A percentile compares a stretch with the other conserved stretches of the same genome.
Conservation (phyloP, 1,140 invertebrate species). For the Chymomyza costata region DNA sequence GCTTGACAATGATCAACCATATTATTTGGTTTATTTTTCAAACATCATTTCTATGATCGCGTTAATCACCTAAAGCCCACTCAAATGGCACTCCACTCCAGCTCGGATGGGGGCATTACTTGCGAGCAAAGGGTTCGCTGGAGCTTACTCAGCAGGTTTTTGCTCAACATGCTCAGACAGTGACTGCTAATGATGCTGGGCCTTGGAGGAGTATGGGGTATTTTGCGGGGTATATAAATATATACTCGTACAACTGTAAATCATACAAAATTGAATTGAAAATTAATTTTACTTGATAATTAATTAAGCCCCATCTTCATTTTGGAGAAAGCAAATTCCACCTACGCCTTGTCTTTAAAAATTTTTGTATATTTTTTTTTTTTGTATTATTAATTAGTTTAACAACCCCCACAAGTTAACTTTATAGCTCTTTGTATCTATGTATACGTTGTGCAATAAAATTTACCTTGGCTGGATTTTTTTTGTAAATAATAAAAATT, state of each 20-base stretch:
- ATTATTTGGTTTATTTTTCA: conserved; percentile 15
- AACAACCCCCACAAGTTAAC: conserved; percentile 39
- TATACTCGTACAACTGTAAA: conserved; percentile 30
- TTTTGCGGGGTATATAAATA: conserved; percentile 63
- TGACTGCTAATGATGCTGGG: background rate
- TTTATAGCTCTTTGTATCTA: background rate
- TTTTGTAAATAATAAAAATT: conserved; percentile 28
- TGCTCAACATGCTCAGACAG: background rate
- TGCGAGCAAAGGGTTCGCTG: conserved; percentile 34
- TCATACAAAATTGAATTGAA: conserved; percentile 62
- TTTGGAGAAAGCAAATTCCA: conserved; percentile 59
- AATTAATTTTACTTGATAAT: conserved; percentile 68
- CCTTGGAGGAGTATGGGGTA: background rate
- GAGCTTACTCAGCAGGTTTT: conserved; percentile 68
- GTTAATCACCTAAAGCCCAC: conserved; percentile 70
- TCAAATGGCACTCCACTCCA: conserved; percentile 21
- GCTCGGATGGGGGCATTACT: conserved; percentile 40
- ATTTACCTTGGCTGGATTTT: too few relatives aligned
- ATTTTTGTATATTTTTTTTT: too few relatives aligned
- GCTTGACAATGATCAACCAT: background rate
- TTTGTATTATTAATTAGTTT: conserved; percentile 54
- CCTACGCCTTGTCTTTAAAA: too few relatives aligned
- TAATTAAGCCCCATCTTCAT: conserved; percentile 43
- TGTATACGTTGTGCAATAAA: too few relatives aligned
- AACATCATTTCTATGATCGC: conserved; percentile 66